Evolutionary conservation across 2,888 invertebrate genomes (phyloP).

Genomic region (Toxonevra muliebris): DNA sequence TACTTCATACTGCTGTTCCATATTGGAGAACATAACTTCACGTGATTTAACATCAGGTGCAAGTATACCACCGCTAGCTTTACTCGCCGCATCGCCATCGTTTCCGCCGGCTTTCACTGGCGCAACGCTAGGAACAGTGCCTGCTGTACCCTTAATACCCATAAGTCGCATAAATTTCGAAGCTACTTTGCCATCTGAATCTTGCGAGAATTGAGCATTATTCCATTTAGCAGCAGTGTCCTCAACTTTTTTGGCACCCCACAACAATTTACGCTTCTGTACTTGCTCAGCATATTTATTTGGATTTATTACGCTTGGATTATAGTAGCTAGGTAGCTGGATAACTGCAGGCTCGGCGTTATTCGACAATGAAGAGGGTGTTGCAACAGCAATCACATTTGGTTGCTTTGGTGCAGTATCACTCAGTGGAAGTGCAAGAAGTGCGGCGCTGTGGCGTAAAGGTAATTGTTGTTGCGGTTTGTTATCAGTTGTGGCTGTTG

Average conservation of each 20-base stretch:
- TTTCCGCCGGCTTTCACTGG: conserved; percentile 29
- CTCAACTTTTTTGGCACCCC: conserved; percentile 80
- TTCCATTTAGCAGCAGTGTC: conserved; percentile 74
- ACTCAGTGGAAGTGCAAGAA: conserved; percentile 52
- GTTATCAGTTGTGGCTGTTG: conserved; percentile 23
- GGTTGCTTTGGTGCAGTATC: conserved; percentile 59
- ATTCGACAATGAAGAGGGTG: conserved; percentile 36
- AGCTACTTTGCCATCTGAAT: conserved; percentile 90
- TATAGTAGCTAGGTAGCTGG: conserved; percentile 76
- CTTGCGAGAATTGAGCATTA: conserved; percentile 85
- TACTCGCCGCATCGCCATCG: conserved; percentile 19
- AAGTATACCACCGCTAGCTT: conserved; percentile 10
- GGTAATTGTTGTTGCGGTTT: neutral
- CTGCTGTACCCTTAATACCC: conserved; percentile 74
- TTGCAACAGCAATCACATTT: conserved; percentile 50
- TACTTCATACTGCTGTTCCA: conserved; percentile 97
- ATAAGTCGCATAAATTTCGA: conserved; percentile 96
- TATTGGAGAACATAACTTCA: conserved; percentile 88
- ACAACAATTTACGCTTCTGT: conserved; percentile 90
- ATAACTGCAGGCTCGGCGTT: conserved; percentile 40
- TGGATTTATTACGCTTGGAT: conserved; percentile 77
- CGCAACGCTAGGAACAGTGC: conserved; percentile 23
- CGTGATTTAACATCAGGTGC: conserved; percentile 59
- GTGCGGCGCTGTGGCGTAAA: conserved; percentile 44
- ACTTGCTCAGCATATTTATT: conserved; percentile 88